phyloP scores from a whole-genome alignment of 2,888 invertebrate genomes.

The Arenicola marina region DNA sequence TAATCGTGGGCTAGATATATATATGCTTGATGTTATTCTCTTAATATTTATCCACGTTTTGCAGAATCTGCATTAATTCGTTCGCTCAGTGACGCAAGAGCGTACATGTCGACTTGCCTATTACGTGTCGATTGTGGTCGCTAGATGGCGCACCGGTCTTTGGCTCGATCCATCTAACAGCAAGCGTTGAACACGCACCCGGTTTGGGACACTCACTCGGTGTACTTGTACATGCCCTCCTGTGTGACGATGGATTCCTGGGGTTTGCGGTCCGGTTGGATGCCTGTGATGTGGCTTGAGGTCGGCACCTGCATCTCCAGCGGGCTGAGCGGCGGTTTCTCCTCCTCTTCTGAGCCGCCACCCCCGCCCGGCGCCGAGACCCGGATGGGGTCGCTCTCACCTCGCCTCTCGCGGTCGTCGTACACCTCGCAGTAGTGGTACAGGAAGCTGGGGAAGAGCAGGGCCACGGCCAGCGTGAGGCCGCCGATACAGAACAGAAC shows the following conservation, averaged over 20 bases:
- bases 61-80: too few species aligned
- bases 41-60: too few species aligned
- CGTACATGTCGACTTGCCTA: too few species aligned
- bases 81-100: too few species aligned
- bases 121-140: too few species aligned
- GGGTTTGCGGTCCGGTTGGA: conserved; percentile 54
- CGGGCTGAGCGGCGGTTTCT: conserved; percentile 44
- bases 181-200: too few species aligned
- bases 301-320: conserved; percentile 57
- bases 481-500: conserved; percentile 64
- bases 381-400: conserved; percentile 38
- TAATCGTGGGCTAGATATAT: too few species aligned
- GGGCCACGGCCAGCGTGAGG: conserved; percentile 61
- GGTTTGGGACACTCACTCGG: too few species aligned
- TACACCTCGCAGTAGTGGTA: conserved; percentile 60
- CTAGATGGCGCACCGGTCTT: too few species aligned
- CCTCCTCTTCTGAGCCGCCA: conserved; percentile 25
- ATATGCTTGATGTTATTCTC: too few species aligned
- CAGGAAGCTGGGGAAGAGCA: conserved; percentile 63
- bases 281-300: conserved; percentile 50
- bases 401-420: conserved; percentile 53
- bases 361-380: conserved; percentile 36
- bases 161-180: too few species aligned
- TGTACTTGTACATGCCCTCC: conserved; percentile 34
- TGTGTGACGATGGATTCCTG: conserved; percentile 44